phyloP scores from a whole-genome alignment of 2,797 vertebrate genomes.

The Urosaurus nigricauda region DNA sequence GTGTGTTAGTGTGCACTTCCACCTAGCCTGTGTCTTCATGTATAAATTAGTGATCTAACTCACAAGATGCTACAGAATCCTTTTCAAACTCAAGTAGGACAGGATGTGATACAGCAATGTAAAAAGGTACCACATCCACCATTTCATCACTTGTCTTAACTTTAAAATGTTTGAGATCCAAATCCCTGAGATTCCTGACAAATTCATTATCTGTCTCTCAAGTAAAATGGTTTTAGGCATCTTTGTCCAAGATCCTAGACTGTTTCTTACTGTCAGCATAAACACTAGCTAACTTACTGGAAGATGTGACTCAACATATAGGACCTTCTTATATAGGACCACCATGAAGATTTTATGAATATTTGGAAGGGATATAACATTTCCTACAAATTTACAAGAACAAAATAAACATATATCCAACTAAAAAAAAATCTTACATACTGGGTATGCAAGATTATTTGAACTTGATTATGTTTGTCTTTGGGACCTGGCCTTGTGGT shows the following conservation, averaged over 20 bases:
- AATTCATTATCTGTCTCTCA: background rate
- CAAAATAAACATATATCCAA: no score
- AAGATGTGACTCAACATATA: background rate
- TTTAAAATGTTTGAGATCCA: background rate
- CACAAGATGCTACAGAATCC: background rate
- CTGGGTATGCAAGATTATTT: no score
- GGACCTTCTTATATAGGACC: constrained; percentile 1
- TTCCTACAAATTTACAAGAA: background rate
- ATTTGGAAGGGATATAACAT: background rate
- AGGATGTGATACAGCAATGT: background rate
- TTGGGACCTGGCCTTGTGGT: no score
- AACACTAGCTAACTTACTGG: background rate
- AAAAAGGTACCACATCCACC: background rate
- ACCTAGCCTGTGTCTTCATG: background rate
- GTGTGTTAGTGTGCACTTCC: background rate
- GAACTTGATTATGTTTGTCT: no score
- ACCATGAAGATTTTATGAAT: background rate
- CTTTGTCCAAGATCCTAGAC: background rate
- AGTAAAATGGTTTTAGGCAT: background rate
- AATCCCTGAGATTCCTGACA: background rate
- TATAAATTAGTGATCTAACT: background rate
- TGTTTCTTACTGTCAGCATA: background rate
- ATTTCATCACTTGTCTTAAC: background rate
- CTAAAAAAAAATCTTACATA: no score
- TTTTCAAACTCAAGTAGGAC: background rate